Evolutionary conservation across 2,797 vertebrate species (phyloP), one percentile per base, ranked within the genome.

Genomic region (Xenentodon cancila): DNA sequence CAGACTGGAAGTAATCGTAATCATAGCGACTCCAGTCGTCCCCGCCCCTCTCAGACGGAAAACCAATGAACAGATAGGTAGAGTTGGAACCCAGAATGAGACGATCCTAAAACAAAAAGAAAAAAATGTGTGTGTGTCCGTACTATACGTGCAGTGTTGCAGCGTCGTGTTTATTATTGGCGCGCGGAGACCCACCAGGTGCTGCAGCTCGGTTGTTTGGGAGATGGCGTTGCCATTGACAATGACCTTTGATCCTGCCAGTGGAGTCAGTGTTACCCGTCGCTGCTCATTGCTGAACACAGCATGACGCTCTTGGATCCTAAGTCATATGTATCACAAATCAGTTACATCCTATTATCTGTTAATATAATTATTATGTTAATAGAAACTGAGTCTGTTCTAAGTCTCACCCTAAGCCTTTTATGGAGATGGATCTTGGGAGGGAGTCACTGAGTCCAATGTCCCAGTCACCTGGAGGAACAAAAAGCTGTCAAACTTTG

Each of bases 1-100:
- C 96, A 20, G 95, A 93, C 83, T 96, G 96, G 86, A 97, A 95
- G 59, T 95, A 96, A 83, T 97, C 95, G 0, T 96, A 96, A 79
- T 97, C 95, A 2, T 94, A 96, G 75, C 90, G 92, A 76, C 88
- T 93, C 90, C 92, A 85, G 77, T 96, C 95, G 0, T 96, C 94
- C 2, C 70, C 73, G 0, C 90, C 86, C 2, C 94, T 91, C 67
- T 96, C 95, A 0, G 88, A 89, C 0, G 96, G 95, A 77, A 92
- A 94, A 37, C 96, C 95, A 1, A 96, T 65, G 16, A 94, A 96
- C 64, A 97, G 92, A 74, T 93, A 96, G 56, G 95, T 92, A 2
- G 91, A 94, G 89, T 92, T 96, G 47, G 95, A 95, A 3, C 96
- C 96, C 44, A 97, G 86, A 75, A 97, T 92, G 18, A 96, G 67